Percentiles rank a stretch among this genome's conserved stretches.
phyloP scores from a whole-genome alignment of 1,140 invertebrate species.

The Drosophila rufa region DNA sequence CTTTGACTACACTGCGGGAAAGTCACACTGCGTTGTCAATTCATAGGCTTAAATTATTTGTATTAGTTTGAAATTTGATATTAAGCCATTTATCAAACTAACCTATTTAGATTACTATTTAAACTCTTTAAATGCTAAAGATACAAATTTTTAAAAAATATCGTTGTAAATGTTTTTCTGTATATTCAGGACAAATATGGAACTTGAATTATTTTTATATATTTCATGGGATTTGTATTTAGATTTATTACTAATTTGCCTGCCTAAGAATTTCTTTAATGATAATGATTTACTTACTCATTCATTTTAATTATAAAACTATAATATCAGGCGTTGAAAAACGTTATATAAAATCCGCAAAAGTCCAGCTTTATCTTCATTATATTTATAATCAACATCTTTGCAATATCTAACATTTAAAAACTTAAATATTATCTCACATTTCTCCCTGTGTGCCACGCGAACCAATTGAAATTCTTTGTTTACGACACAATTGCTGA shows the following conservation, averaged over 20 bases:
- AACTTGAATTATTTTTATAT: background rate
- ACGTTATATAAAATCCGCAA: too few relatives aligned
- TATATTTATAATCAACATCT: too few relatives aligned
- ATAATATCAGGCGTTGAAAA: too few relatives aligned
- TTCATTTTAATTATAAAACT: background rate
- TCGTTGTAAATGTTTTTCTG: background rate
- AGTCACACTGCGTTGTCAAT: background rate
- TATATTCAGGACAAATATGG: background rate
- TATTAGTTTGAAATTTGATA: background rate
- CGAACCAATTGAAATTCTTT: conserved; percentile 13
- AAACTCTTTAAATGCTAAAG: too few relatives aligned
- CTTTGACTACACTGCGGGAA: conserved; percentile 25
- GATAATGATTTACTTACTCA: background rate
- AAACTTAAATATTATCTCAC: background rate
- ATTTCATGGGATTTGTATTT: background rate
- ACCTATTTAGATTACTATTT: too few relatives aligned
- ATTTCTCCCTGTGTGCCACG: background rate
- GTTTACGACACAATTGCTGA: conserved; percentile 26
- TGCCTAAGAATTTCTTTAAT: background rate
- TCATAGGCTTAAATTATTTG: background rate
- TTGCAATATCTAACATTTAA: background rate
- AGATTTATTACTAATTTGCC: background rate
- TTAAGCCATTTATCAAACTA: background rate
- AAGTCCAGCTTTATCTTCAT: too few relatives aligned
- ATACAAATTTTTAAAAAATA: too few relatives aligned